Base-by-base conservation (phyloP, 2,888 invertebrate species). In the Lycaena phlaeas region DNA sequence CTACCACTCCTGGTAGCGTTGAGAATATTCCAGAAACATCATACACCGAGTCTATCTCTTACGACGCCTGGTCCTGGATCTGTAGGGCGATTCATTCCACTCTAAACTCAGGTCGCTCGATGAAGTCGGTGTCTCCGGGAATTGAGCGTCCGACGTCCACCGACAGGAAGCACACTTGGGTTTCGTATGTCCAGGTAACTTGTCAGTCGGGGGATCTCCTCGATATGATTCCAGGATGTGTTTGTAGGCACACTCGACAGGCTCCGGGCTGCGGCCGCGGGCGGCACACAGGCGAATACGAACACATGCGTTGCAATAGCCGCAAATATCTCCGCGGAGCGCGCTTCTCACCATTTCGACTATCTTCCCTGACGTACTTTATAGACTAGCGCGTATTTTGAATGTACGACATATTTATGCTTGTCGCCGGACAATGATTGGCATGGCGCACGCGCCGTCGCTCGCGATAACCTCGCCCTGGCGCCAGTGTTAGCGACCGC, bases 381-480 rank as follows among this genome's bases (percentile, higher is more conserved):
- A 56, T 57, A 57, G 54, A 78, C 72, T 74, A 68, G 63, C 54
- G 60, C 56, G 54, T 49, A 51, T 53, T 53, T 49, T 53, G 51
- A 42, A 44, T 40, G 52, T 50, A 52, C 60, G 54, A 50, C 58
- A 61, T 78, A 79, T 82, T 75, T 81, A 81, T 74, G 75, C 56
- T 43, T 51, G 45, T 50, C 49, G 52, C 48, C 54, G 45, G 50
- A 52, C 53, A 43, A 42, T 51, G 51, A 54, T 44, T 56, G 68
- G 68, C 73, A 69, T 64, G 69, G 68, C 77, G 82, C 81, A 81
- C 82, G 82, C 81, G 82, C 64, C 76, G n/a, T n/a, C n/a, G n/a
- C n/a, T 57, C 39, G 25, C 46, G 82, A 82, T 82, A 82, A 81
- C 82, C 82, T 58, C 51, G 51, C 59, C 53, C 61, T 61, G 77